Percentiles rank a stretch among this genome's conserved stretches.
phyloP scores from a whole-genome alignment of 2,888 invertebrate genomes.

The Conchocele bisecta region DNA sequence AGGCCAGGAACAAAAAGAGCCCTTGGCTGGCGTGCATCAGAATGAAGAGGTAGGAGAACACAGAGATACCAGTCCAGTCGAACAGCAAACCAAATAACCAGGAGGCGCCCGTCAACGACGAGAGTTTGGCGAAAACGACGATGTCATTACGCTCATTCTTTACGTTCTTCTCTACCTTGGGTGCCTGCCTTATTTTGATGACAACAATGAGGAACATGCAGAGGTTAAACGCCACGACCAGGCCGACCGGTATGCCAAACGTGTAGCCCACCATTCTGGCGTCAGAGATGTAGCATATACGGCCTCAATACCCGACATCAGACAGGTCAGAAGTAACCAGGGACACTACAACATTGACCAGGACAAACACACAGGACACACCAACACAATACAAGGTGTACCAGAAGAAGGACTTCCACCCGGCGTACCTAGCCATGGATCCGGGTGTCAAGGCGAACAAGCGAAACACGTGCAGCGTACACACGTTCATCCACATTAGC shows the following conservation, averaged over 20 bases:
- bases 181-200: not conserved
- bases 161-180: conserved; percentile 21
- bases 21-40: conserved; percentile 42
- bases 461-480: conserved; percentile 40
- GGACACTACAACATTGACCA: conserved; percentile 20
- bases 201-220: conserved; percentile 32
- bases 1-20: conserved; percentile 41
- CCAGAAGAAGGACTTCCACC: conserved; percentile 9
- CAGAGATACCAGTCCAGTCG: conserved; percentile 24
- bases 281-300: conserved; percentile 32
- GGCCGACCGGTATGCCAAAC: conserved; percentile 28
- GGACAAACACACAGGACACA: conserved; percentile 13
- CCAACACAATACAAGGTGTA: conserved; percentile 18
- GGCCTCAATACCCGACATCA: conserved; percentile 39
- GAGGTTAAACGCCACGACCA: conserved; percentile 24
- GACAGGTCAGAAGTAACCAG: not conserved
- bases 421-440: not conserved
- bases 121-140: conserved; percentile 28
- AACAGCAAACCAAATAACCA: conserved; percentile 51
- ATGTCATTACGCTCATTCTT: conserved; percentile 38
- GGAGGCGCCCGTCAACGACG: conserved; percentile 37
- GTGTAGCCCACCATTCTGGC: conserved; percentile 27
- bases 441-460: conserved; percentile 29
- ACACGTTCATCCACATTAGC: conserved; percentile 24
- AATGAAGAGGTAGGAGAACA: conserved; percentile 43